Percentiles rank a stretch among this genome's conserved stretches.
Evolutionary conservation across 2,113 vertebrate species (phyloP).

Genomic region (Brienomyrus brachyistius): DNA sequence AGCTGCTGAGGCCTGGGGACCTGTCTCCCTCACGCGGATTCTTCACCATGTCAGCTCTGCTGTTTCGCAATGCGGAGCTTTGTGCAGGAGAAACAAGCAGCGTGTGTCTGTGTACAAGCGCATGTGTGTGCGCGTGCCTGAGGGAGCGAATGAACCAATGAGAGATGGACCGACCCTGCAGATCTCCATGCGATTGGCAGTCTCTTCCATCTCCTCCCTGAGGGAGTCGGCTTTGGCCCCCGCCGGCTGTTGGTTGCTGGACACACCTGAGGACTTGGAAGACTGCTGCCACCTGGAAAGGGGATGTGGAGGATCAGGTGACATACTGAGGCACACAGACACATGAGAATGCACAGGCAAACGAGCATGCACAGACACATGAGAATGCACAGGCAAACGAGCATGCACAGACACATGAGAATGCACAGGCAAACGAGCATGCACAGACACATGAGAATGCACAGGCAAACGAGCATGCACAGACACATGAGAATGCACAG

Average conservation of each 20-base stretch:
- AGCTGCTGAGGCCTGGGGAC: background rate
- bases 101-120: background rate
- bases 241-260: conserved; percentile 78
- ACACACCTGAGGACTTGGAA: conserved; percentile 85
- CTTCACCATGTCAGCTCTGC: background rate
- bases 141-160: background rate
- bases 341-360: background rate
- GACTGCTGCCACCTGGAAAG: conserved; percentile 86
- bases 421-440: background rate
- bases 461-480: background rate
- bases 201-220: conserved; percentile 98
- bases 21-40: background rate
- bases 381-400: background rate
- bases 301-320: background rate
- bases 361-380: background rate
- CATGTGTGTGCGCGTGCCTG: background rate
- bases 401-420: too few species aligned
- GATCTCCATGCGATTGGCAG: conserved; percentile 97
- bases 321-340: background rate
- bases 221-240: conserved; percentile 90
- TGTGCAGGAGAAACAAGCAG: background rate
- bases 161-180: conserved; percentile 74
- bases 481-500: background rate
- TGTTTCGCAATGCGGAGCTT: background rate
- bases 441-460: background rate